These are phyloP conservation scores for Lepidiolamprologus cunningtoni DNA, from an alignment of 2,113 vertebrate genomes.

Conservation along the genomic window DNA sequence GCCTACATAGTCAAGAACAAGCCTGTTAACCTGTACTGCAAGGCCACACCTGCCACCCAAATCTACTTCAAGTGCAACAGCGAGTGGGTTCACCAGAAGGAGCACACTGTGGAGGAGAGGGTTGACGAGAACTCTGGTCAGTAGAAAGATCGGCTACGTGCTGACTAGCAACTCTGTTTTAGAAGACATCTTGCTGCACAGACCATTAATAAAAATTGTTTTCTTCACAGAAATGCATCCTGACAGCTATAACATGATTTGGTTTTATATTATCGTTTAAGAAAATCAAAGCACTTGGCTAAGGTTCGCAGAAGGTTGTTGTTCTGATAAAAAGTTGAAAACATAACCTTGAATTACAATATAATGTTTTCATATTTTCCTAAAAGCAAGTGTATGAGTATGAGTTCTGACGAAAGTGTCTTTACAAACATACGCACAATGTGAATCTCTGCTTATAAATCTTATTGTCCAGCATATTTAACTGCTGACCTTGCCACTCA, in stretches of 20 bases:
- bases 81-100: conserved; percentile 98
- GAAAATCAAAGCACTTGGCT: not conserved
- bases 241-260: not conserved
- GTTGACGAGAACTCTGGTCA: conserved; percentile 93
- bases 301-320: not conserved
- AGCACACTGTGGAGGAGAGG: conserved; percentile 91
- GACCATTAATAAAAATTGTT: not conserved
- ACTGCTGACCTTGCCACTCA: not conserved
- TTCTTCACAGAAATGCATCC: not conserved
- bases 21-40: conserved; percentile 93
- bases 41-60: conserved; percentile 94
- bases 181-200: not conserved
- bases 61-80: conserved; percentile 99
- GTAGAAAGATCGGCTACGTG: not conserved
- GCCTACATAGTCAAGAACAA: conserved; percentile 98
- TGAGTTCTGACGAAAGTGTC: not conserved
- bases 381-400: not conserved
- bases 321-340: not conserved
- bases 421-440: not conserved
- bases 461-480: not conserved
- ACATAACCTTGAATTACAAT: not conserved
- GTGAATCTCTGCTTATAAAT: not conserved
- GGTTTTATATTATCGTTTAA: not conserved
- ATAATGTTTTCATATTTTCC: not conserved
- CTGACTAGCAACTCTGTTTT: not conserved